Evolutionary conservation across 2,888 invertebrate genomes (phyloP).

Genomic region (Xestoiulus laeticollis): DNA sequence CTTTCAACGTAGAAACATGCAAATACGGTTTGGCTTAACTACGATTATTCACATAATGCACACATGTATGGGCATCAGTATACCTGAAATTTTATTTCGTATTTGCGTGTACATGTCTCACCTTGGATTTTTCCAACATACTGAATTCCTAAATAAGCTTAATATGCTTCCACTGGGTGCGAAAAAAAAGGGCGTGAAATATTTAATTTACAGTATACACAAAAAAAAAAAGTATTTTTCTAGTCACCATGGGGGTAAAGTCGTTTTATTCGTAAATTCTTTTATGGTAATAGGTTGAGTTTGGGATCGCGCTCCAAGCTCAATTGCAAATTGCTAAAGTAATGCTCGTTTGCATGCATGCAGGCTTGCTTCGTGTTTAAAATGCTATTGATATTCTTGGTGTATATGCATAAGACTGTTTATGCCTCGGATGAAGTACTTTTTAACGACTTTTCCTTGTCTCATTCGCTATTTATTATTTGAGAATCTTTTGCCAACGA

Average conservation of each 20-base stretch:
- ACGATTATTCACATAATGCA: not conserved
- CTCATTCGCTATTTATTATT: slow-evolving; percentile 34
- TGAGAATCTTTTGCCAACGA: slow-evolving; percentile 10
- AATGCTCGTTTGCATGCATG: not conserved
- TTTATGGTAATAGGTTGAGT: slow-evolving; percentile 23
- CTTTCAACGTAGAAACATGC: not conserved
- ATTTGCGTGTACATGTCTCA: not conserved
- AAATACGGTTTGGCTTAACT: not conserved
- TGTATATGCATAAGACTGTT: not conserved
- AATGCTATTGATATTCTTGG: not conserved
- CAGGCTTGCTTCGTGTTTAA: slow-evolving; percentile 1
- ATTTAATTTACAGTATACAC: slow-evolving; percentile 30
- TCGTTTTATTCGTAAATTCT: not conserved
- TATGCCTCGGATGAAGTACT: not conserved
- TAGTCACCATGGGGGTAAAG: not conserved
- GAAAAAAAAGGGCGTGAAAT: not conserved
- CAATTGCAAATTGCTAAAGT: not conserved
- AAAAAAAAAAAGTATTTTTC: not conserved
- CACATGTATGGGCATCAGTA: not conserved
- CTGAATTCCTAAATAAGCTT: not conserved
- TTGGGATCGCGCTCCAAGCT: slow-evolving; percentile 2
- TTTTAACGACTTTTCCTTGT: slow-evolving; percentile 15
- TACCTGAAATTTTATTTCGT: not conserved
- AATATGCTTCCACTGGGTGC: not conserved
- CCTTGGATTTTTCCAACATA: not conserved